phyloP scores from a whole-genome alignment of 2,113 vertebrate genomes.

The Campylomormyrus numenius region DNA sequence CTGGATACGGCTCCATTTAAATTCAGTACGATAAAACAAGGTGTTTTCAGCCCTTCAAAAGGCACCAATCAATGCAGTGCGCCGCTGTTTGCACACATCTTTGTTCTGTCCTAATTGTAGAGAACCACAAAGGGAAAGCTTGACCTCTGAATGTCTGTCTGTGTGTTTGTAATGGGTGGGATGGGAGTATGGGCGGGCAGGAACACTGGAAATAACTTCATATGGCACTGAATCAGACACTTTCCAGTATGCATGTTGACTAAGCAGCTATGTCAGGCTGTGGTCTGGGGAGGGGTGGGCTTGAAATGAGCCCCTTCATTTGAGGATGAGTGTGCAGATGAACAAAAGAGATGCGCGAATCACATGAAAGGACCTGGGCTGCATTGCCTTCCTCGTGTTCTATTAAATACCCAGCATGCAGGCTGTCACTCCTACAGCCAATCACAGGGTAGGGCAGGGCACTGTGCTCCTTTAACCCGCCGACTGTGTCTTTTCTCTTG shows the following conservation, averaged over 20 bases:
- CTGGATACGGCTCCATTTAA: not conserved
- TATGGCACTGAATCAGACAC: not conserved
- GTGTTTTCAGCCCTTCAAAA: not conserved
- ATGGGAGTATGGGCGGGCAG: not conserved
- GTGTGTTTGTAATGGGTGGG: not conserved
- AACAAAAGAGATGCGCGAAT: not conserved
- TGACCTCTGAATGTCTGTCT: not conserved
- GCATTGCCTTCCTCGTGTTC: not conserved
- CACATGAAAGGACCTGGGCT: not conserved
- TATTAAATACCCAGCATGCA: not conserved
- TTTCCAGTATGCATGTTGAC: not conserved
- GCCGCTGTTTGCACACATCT: not conserved
- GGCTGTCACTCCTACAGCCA: not conserved
- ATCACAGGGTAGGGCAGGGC: not conserved
- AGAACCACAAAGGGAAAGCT: not conserved
- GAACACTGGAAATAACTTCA: not conserved
- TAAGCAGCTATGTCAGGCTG: not conserved
- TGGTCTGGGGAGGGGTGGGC: not conserved
- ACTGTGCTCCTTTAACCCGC: not conserved
- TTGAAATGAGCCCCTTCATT: not conserved
- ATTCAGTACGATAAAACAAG: slow-evolving; percentile 4
- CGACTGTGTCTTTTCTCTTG: not conserved
- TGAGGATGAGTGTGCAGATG: not conserved
- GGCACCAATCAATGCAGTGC: not conserved
- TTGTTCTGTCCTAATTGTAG: not conserved